Evolutionary conservation across 2,888 invertebrate species (phyloP), one percentile per base, ranked within the genome.

Genomic region (Pollenia griseotomentosa): DNA sequence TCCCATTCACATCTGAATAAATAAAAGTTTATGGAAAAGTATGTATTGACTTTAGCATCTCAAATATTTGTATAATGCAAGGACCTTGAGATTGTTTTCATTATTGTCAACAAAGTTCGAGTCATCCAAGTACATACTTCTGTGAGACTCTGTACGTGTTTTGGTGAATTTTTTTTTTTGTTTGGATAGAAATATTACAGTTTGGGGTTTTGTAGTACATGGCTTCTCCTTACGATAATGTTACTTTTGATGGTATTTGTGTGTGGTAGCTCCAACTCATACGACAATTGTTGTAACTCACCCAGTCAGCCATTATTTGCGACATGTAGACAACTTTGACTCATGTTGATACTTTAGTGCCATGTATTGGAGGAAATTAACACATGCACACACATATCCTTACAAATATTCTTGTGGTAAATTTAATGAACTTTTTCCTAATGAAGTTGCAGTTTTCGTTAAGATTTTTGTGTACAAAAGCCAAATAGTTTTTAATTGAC

Each of bases 1-100:
- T 55, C 2, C 16, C 63, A 55, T 42, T 10, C n/a, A 4, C 12
- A 65, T 9, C 12, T 19, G 9, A 40, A 10, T 19, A 71, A 8
- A 33, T 46, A 75, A 4, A 33, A 78, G 68, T 44, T 19, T 33
- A 66, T 66, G 42, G 10, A 40, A 73, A 51, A 53, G 19, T 55
- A 55, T 46, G 82, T 74, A 87, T 87, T 81, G 81, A 84, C 87
- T 84, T 70, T 78, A 61, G 66, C 57, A 78, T 78, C 78, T 84
- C 78, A 87, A 82, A 84, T 87, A 84, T 87, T 87, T 87, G 61
- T 73, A 46, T 70, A 73, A 74, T 48, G 48, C 75, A 74, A 77
- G 73, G 74, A 81, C 84, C 84, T 84, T 84, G 81, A 87, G 84
- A 84, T 84, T 84, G 81, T 78, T 78, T 55, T 73, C 77, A 81